Evolutionary conservation across 2,797 vertebrate genomes (phyloP).

Genomic region (Benthosema pterotum): DNA sequence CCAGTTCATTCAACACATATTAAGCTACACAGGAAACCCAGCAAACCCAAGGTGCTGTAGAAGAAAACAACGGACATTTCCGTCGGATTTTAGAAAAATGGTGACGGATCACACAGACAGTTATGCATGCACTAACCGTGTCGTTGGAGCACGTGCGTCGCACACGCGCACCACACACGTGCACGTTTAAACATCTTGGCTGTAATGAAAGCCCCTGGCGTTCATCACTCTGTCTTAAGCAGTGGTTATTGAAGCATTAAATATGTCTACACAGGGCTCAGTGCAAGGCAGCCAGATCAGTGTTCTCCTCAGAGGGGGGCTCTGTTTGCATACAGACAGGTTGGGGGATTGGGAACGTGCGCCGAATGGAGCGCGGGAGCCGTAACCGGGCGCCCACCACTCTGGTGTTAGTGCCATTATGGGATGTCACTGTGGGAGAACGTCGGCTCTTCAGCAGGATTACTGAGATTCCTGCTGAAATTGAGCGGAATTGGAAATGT

Average conservation of each 20-base stretch:
- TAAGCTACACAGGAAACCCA: too few species aligned
- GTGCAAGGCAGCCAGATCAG: slow-evolving; percentile 73
- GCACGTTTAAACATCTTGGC: slow-evolving; percentile 48
- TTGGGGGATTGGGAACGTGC: slow-evolving; percentile 72
- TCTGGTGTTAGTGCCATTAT: slow-evolving; percentile 79
- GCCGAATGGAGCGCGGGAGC: slow-evolving; percentile 70
- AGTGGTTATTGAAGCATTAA: slow-evolving; percentile 81
- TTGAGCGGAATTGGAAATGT: slow-evolving; percentile 78
- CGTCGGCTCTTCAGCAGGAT: slow-evolving; percentile 78
- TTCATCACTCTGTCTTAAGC: slow-evolving; percentile 78
- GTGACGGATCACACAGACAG: slow-evolving; percentile 52
- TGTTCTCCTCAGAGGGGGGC: slow-evolving; percentile 70
- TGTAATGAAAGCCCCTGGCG: slow-evolving; percentile 73
- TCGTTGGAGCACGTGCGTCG: slow-evolving; percentile 32
- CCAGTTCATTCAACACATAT: too few species aligned
- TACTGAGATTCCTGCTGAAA: slow-evolving; percentile 78
- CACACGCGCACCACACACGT: slow-evolving; percentile 17
- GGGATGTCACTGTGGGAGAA: slow-evolving; percentile 80
- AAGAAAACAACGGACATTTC: slow-evolving; percentile 44
- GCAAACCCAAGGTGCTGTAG: slow-evolving; percentile 23
- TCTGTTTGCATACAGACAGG: slow-evolving; percentile 82
- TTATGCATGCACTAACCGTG: slow-evolving; percentile 38
- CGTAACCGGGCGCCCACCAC: slow-evolving; percentile 76
- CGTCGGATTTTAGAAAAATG: slow-evolving; percentile 41
- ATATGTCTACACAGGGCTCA: slow-evolving; percentile 81